Conservation (phyloP, 2,113 vertebrate genomes). For the Ctenodactylus gundi region DNA sequence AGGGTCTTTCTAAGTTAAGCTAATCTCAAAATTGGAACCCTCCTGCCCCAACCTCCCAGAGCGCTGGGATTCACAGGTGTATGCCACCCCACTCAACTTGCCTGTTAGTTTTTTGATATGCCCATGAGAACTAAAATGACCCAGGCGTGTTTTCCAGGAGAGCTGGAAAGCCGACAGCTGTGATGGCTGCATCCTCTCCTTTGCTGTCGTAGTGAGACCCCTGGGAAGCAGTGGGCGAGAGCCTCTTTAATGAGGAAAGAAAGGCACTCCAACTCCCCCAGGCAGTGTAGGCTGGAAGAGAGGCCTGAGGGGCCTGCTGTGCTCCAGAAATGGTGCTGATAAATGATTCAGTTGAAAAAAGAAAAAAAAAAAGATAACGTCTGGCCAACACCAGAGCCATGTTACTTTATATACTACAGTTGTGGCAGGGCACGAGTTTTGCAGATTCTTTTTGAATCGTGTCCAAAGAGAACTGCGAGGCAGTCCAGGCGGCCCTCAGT, state of each 20-base stretch:
- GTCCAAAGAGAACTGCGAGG: background rate
- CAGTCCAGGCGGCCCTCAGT: background rate
- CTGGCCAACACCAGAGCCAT: background rate
- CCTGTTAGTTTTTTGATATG: background rate
- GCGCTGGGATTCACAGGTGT: no score
- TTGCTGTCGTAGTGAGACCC: background rate
- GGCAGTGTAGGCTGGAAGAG: conserved; percentile 18
- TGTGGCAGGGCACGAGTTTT: background rate
- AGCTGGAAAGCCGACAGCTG: background rate
- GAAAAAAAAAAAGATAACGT: background rate
- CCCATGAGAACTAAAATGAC: background rate
- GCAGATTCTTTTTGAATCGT: conserved; percentile 21
- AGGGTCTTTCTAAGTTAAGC: background rate
- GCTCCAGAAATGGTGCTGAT: background rate
- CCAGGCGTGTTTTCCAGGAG: background rate
- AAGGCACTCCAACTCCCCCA: background rate
- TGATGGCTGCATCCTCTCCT: background rate
- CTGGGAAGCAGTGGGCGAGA: background rate
- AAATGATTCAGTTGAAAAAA: conserved; percentile 26
- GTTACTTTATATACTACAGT: background rate
- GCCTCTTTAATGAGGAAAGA: conserved; percentile 44
- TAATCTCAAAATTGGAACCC: background rate
- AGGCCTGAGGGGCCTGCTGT: background rate
- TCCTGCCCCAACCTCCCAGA: background rate
- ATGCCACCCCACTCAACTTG: background rate